Evolutionary conservation across 35 echinoderm and acorn worm species (phyloP), one percentile per base, ranked within the genome.

Genomic region (Antedon bifida): DNA sequence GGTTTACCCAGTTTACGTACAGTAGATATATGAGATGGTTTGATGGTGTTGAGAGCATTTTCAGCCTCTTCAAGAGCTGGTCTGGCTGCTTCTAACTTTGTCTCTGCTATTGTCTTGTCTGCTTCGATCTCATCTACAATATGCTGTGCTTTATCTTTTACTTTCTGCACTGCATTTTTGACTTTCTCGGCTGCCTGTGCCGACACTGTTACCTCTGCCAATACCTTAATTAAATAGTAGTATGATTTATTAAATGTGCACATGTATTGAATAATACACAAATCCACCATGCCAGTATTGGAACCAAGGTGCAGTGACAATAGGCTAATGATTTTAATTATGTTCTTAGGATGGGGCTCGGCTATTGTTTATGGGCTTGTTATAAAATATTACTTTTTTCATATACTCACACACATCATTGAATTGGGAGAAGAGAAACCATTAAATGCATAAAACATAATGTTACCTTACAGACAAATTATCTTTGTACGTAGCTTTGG

Each of bases 81-180:
- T 83, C 87, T 92, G 12, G 95, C 95, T n/a, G 88, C 87, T 78
- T 92, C 95, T 21, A 99, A 80, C 75, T 99, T 99, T 12, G 35
- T 83, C 39, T 87, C 86, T 10, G 95, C 95, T 4, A 99, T 34
- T 1, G 85, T 31, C 78, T 99, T 99, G 51, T 92, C 95, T 16
- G 90, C 95, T 77, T 90, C 90, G 32, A 97, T 97, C 81, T 92
- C 90, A 86, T 92, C 89, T 34, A 97, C 94, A 83, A 97, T 92
- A n/a, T 75, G 35, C 73, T 97, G 94, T 31, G 94, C 94, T 85
- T 90, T 97, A 83, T 97, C 94, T 74, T 97, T 97, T 10, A 97
- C 94, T 36, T 90, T 87, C 85, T 97, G 94, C 26, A 97, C 94
- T 3, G 79, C 83, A 56, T 85, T 85, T 44, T 97, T 97, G 23